Evolutionary conservation across 2,888 invertebrate species (phyloP).

Genomic region (Ashinkailepas kermadecensis): DNA sequence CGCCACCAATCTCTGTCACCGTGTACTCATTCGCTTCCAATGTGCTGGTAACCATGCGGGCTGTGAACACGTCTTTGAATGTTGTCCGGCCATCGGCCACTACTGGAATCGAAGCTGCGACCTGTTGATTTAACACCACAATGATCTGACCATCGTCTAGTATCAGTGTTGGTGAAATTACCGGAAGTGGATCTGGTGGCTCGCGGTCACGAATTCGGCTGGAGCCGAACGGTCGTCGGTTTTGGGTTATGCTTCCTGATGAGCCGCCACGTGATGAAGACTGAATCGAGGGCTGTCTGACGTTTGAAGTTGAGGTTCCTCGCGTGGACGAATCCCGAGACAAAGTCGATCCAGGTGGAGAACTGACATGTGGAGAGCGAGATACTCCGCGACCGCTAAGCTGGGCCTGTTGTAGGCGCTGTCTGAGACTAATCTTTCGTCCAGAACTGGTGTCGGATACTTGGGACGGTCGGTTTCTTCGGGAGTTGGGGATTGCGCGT

Average conservation of each 20-base stretch:
- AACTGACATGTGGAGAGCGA: neutral
- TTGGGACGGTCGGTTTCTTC: neutral
- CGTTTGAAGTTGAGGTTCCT: neutral
- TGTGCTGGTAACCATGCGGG: constrained; percentile 30
- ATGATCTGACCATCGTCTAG: constrained; percentile 30
- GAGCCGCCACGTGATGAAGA: neutral
- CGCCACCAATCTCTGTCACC: constrained; percentile 31
- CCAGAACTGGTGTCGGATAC: neutral
- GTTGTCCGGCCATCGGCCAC: constrained; percentile 31
- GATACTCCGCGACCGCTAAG: neutral
- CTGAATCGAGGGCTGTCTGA: neutral
- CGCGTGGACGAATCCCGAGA: constrained; percentile 22
- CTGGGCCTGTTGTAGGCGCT: constrained; percentile 15
- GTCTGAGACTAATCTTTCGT: neutral
- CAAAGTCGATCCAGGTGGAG: neutral
- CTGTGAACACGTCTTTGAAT: constrained; percentile 34
- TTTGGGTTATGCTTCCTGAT: constrained; percentile 16
- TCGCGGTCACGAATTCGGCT: neutral
- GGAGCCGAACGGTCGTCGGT: neutral
- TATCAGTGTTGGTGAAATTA: constrained; percentile 25
- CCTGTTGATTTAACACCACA: constrained; percentile 30
- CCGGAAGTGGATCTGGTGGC: constrained; percentile 31
- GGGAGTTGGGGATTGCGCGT: neutral
- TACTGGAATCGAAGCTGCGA: constrained; percentile 32
- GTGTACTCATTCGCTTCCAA: constrained; percentile 32